These are phyloP conservation scores for Drosophila aff. DNA, from an alignment of 1,140 invertebrate species.

Conservation along the genomic window DNA sequence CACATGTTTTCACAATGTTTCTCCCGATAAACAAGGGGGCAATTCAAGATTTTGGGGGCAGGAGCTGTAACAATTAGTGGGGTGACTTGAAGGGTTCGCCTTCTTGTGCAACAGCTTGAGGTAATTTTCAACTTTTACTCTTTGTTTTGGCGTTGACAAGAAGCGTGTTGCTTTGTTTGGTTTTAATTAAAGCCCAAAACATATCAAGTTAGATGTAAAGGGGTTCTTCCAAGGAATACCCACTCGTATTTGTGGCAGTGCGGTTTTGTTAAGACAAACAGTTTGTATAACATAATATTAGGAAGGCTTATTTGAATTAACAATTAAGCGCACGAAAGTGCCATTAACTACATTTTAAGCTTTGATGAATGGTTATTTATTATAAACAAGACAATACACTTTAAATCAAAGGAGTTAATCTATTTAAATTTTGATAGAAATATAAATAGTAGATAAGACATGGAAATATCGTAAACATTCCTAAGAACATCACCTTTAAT, in stretches of 20 bases:
- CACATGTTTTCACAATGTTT: conserved; percentile 81
- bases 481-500: neutral
- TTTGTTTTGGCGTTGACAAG: conserved; percentile 68
- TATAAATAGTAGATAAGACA: neutral
- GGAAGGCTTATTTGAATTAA: neutral
- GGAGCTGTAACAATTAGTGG: conserved; percentile 33
- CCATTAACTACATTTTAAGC: neutral
- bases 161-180: conserved; percentile 73
- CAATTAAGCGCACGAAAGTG: too few species aligned
- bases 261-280: neutral
- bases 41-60: neutral
- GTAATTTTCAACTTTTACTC: conserved; percentile 77
- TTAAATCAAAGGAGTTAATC: too few species aligned
- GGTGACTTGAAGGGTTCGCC: conserved; percentile 20
- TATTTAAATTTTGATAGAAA: too few species aligned
- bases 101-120: conserved; percentile 77
- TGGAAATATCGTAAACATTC: neutral
- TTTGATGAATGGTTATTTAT: neutral
- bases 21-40: conserved; percentile 59
- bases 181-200: conserved; percentile 80
- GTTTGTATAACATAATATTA: too few species aligned
- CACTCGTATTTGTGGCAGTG: neutral
- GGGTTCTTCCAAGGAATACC: neutral
- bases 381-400: too few species aligned
- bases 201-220: conserved; percentile 42